Evolutionary conservation across 1,140 invertebrate genomes (phyloP).

Genomic region (Scaptomyza montana): DNA sequence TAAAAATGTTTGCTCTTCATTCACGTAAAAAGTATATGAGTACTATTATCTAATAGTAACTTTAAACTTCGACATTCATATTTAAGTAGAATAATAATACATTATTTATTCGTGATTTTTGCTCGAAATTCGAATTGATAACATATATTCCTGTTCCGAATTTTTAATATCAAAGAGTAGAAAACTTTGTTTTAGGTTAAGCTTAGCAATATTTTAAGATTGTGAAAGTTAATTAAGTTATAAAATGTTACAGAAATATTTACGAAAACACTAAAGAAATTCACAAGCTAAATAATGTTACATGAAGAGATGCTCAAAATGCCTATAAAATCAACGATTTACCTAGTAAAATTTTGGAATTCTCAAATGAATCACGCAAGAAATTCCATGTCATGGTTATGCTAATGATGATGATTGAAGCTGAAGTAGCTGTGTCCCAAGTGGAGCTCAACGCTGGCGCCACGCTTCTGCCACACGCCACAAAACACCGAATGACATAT

Average conservation of each 20-base stretch:
- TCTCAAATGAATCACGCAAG: constrained; percentile 16
- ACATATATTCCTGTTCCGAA: too few species aligned
- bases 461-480: constrained; percentile 9
- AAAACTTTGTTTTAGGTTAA: too few species aligned
- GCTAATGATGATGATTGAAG: constrained; percentile 4
- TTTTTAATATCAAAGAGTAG: too few species aligned
- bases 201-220: too few species aligned
- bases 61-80: too few species aligned
- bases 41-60: too few species aligned
- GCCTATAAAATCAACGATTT: constrained; percentile 28
- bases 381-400: constrained; percentile 38
- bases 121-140: too few species aligned
- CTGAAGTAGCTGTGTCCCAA: not conserved
- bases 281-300: constrained; percentile 7
- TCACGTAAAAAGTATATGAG: too few species aligned
- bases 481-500: constrained; percentile 52
- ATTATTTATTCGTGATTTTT: too few species aligned
- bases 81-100: too few species aligned
- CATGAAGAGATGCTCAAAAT: constrained; percentile 9
- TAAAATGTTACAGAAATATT: not conserved
- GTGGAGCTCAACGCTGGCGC: constrained; percentile 7
- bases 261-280: not conserved
- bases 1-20: too few species aligned
- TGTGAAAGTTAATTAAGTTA: too few species aligned
- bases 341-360: constrained; percentile 8